These are phyloP conservation scores for Tetraneura akinire DNA, from an alignment of 1,140 invertebrate genomes.

Conservation along the genomic window DNA sequence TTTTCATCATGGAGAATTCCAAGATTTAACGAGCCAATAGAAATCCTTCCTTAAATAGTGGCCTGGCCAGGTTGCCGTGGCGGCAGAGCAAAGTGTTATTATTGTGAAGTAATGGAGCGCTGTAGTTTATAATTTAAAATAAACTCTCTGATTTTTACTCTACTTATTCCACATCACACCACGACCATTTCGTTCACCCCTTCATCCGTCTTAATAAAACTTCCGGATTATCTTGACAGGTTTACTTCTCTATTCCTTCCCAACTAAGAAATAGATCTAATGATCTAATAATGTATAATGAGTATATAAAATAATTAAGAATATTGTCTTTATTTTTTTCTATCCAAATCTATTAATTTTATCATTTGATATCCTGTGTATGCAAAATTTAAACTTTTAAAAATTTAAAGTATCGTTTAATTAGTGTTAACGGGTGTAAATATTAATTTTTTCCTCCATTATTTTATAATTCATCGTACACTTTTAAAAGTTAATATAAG, in stretches of 20 bases:
- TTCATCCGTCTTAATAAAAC: neutral
- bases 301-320: no score
- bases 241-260: neutral
- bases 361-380: no score
- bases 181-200: neutral
- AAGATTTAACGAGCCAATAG: neutral
- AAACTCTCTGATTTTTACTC: slow-evolving; percentile 19
- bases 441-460: no score
- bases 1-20: neutral
- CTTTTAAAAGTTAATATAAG: no score
- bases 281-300: neutral
- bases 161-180: neutral
- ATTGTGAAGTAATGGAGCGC: slow-evolving; percentile 18
- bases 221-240: slow-evolving; percentile 2
- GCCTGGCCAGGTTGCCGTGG: slow-evolving; percentile 1
- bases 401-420: no score
- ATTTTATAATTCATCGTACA: no score
- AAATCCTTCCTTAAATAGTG: neutral
- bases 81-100: slow-evolving; percentile 7
- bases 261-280: neutral
- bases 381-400: no score
- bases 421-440: no score
- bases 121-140: slow-evolving; percentile 32
- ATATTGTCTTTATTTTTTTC: no score
- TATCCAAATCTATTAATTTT: no score